These are phyloP conservation scores for Arizona elegans DNA, from an alignment of 2,113 vertebrate species.

Conservation along the genomic window DNA sequence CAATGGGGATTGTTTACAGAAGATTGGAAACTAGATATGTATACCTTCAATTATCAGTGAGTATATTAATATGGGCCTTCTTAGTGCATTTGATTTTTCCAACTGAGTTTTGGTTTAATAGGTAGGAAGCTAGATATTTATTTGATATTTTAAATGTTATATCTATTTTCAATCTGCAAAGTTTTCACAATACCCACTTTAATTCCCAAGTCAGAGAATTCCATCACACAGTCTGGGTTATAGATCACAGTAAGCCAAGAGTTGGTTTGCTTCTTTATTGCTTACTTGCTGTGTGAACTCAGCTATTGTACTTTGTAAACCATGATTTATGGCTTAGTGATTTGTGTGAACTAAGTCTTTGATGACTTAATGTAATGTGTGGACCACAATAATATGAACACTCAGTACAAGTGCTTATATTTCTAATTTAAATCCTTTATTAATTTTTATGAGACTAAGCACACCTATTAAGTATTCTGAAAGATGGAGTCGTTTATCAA, in stretches of 20 bases:
- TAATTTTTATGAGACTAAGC: constrained; percentile 13
- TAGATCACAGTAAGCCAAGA: background rate
- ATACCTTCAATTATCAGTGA: background rate
- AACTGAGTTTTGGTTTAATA: background rate
- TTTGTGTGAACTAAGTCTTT: background rate
- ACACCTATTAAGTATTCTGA: background rate
- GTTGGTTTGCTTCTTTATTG: background rate
- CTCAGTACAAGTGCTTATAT: background rate
- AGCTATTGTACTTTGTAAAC: background rate
- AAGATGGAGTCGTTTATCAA: background rate
- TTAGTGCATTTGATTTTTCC: background rate
- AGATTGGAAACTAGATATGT: background rate
- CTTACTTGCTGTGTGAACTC: background rate
- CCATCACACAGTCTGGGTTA: background rate
- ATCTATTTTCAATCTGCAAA: background rate
- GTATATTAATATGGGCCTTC: background rate
- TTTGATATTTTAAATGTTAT: background rate
- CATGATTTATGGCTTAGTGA: background rate
- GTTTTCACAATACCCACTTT: background rate
- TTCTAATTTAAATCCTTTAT: background rate
- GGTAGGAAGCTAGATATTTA: background rate
- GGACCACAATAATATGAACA: background rate
- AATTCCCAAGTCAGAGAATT: background rate
- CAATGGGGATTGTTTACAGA: background rate
- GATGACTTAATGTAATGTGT: background rate